Evolutionary conservation across 2,113 vertebrate species (phyloP), one percentile per base, ranked within the genome.

Genomic region (Poeciliopsis retropinna): DNA sequence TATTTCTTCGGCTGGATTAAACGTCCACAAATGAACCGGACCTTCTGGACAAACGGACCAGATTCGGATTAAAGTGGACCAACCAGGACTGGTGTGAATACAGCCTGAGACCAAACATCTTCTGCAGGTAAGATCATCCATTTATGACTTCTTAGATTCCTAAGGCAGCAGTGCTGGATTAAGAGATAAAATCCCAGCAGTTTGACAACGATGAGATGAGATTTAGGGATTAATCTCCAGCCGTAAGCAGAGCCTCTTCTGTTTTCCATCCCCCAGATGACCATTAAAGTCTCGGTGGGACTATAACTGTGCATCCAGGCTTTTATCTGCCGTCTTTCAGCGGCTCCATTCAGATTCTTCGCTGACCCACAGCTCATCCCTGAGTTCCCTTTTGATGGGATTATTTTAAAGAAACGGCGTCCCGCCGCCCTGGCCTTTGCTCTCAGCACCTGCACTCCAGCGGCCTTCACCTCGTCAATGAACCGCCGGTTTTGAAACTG

Each of bases 291-390:
- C 68, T 66, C 67, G 66, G 54, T 77, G 76, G 63, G 80, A 29
- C 70, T n/a, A 70, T 88, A 84, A 87, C 80, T 88, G 83, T 41
- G 0, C 30, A 30, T 77, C 75, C 72, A 68, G 30, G 77, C 78
- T 82, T 87, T 87, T 87, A 85, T 80, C 74, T 66, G 31, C 66
- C 82, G 73, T 83, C 78, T 89, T 81, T 90, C 82, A 83, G 25
- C 73, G 19, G 29, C 29, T 77, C 76, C 44, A 81, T 87, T 88
- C 82, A 88, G 67, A 60, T 65, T 81, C 32, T 44, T 70, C n/a
- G 32, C 68, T 88, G 86, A 88, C 81, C 82, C 76, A 72, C 64
- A 72, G 73, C 44, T 76, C 44, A 6, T 82, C 85, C 66, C 66
- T 15, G 19, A 82, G n/a, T 28, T 78, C 60, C 47, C 64, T 78